These are phyloP conservation scores for Cydia splendana DNA, from an alignment of 1,140 invertebrate species.

Conservation along the genomic window DNA sequence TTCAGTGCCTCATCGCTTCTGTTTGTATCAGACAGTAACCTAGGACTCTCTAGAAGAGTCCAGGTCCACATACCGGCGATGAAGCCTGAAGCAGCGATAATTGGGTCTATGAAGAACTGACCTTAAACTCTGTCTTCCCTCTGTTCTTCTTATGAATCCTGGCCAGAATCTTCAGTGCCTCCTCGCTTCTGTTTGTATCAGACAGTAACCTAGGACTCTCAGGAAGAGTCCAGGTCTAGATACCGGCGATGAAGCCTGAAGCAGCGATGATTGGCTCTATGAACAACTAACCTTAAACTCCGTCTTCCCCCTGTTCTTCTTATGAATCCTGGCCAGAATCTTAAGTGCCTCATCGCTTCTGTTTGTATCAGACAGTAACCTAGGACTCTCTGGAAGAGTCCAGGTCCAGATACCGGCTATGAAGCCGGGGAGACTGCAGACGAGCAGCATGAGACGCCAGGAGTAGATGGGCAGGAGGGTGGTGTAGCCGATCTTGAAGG, in stretches of 20 bases:
- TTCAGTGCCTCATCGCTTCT: constrained; percentile 81
- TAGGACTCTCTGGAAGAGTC: constrained; percentile 87
- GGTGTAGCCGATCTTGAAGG: constrained; percentile 72
- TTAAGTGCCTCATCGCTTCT: constrained; percentile 81
- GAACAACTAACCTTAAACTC: constrained; percentile 58
- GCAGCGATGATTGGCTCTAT: too few relatives aligned
- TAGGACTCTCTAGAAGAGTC: constrained; percentile 87
- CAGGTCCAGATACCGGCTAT: constrained; percentile 80
- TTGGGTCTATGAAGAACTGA: constrained; percentile 34
- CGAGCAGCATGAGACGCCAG: constrained; percentile 83
- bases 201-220: constrained; percentile 90
- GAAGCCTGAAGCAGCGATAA: constrained; percentile 66
- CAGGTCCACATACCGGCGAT: constrained; percentile 80
- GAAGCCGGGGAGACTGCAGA: constrained; percentile 81
- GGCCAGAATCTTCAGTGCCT: constrained; percentile 82
- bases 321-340: constrained; percentile 82
- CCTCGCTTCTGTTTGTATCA: constrained; percentile 81
- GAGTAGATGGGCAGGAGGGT: constrained; percentile 78
- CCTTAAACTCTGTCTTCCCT: constrained; percentile 66
- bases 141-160: constrained; percentile 83
- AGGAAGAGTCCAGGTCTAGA: constrained; percentile 82
- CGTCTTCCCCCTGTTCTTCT: constrained; percentile 79
- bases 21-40: constrained; percentile 85
- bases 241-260: constrained; percentile 79
- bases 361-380: constrained; percentile 85